Evolutionary conservation across 2,797 vertebrate species (phyloP).

Genomic region (Tauraco hartlaubi): DNA sequence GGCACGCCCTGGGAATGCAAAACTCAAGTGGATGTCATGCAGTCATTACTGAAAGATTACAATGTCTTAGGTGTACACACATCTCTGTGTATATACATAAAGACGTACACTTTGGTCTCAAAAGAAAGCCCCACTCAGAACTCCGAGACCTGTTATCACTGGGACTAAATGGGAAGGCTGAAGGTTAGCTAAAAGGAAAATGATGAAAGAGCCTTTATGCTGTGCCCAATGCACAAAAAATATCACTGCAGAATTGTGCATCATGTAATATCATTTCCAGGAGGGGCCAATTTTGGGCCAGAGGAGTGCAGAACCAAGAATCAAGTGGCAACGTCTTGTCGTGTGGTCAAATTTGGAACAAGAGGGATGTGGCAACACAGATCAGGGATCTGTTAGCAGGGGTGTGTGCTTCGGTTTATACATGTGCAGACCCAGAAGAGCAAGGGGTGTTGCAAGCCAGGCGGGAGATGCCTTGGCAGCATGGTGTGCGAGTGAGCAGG

Average conservation of each 20-base stretch:
- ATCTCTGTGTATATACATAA: accelerated
- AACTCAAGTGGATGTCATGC: no score
- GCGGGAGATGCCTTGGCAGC: background rate
- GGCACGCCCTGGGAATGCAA: no score
- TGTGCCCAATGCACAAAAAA: no score
- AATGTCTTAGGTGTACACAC: accelerated
- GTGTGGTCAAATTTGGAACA: background rate
- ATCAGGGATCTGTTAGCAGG: background rate
- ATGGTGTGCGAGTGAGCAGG: background rate
- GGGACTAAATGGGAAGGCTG: no score
- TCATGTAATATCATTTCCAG: background rate
- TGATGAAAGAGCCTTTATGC: background rate
- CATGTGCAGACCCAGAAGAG: background rate
- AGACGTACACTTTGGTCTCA: accelerated
- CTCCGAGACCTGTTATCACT: background rate
- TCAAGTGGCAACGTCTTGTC: no score
- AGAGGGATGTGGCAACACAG: background rate
- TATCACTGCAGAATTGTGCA: background rate
- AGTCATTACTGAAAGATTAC: background rate
- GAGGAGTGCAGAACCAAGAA: background rate
- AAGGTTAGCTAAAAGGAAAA: background rate
- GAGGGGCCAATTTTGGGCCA: background rate
- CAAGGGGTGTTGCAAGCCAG: background rate
- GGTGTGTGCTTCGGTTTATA: background rate
- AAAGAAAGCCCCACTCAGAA: background rate